Conservation (phyloP, 2,797 vertebrate genomes). For the Gephyroberyx darwinii region DNA sequence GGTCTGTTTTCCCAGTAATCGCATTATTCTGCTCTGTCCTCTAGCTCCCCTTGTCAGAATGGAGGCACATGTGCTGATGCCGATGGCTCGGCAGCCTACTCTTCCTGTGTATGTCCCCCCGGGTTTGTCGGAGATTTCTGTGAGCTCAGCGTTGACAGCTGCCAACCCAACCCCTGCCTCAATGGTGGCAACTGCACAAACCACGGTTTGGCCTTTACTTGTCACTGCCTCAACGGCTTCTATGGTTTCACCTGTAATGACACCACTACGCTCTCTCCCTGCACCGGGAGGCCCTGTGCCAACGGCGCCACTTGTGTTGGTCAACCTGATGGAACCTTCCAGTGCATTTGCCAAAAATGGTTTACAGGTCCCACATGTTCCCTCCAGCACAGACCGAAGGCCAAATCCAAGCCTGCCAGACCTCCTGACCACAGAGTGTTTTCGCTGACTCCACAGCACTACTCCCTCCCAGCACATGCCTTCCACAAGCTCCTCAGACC, state of each 20-base stretch:
- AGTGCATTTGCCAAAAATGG: conserved; percentile 85
- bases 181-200: conserved; percentile 89
- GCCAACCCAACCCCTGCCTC: conserved; percentile 87
- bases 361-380: conserved; percentile 85
- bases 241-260: conserved; percentile 85
- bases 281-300: conserved; percentile 82
- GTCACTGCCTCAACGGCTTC: conserved; percentile 84
- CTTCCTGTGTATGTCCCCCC: conserved; percentile 87
- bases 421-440: conserved; percentile 66
- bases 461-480: conserved; percentile 81
- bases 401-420: conserved; percentile 62
- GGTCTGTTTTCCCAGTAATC: conserved; percentile 4
- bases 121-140: conserved; percentile 91
- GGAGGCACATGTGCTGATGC: conserved; percentile 87
- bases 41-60: conserved; percentile 90
- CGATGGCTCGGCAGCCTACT: conserved; percentile 74
- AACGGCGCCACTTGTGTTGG: conserved; percentile 86
- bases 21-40: conserved; percentile 53
- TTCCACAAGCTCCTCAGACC: conserved; percentile 84
- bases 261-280: conserved; percentile 70
- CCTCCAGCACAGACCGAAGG: conserved; percentile 62
- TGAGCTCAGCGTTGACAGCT: conserved; percentile 85
- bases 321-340: conserved; percentile 79
- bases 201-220: conserved; percentile 82
- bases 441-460: conserved; percentile 73